These are phyloP conservation scores for Cepaea nemoralis DNA, from an alignment of 1,140 invertebrate genomes.

Conservation along the genomic window DNA sequence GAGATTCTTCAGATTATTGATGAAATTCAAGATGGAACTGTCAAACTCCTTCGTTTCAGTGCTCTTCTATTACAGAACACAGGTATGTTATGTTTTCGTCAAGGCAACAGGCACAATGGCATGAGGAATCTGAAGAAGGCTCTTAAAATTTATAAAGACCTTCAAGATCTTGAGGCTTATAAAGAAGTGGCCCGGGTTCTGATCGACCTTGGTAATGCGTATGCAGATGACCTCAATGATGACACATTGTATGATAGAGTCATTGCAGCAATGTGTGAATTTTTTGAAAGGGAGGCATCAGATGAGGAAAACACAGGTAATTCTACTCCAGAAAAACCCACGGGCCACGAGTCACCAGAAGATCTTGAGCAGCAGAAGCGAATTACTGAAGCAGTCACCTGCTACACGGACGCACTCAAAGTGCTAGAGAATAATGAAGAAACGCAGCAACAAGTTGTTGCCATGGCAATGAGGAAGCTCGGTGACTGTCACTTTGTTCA, in stretches of 20 bases:
- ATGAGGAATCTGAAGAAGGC: slow-evolving; percentile 63
- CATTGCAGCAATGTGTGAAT: slow-evolving; percentile 63
- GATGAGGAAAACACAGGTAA: slow-evolving; percentile 52
- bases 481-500: slow-evolving; percentile 68
- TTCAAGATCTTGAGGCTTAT: slow-evolving; percentile 64
- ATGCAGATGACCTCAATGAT: slow-evolving; percentile 61
- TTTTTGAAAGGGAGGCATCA: slow-evolving; percentile 64
- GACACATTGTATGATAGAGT: slow-evolving; percentile 64
- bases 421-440: slow-evolving; percentile 60
- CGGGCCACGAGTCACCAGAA: slow-evolving; percentile 38
- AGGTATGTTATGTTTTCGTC: slow-evolving; percentile 62
- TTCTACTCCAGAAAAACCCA: slow-evolving; percentile 38
- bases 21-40: slow-evolving; percentile 65
- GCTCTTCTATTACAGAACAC: slow-evolving; percentile 64
- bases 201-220: slow-evolving; percentile 68
- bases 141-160: slow-evolving; percentile 59
- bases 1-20: slow-evolving; percentile 64
- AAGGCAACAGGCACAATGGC: slow-evolving; percentile 62
- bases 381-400: slow-evolving; percentile 62
- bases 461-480: slow-evolving; percentile 62
- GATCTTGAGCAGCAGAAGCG: slow-evolving; percentile 53
- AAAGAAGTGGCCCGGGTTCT: slow-evolving; percentile 63
- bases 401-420: slow-evolving; percentile 62
- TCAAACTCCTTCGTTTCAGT: slow-evolving; percentile 61
- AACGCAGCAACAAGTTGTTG: slow-evolving; percentile 60